These are phyloP conservation scores for Leptinotarsa haldemani DNA, from an alignment of 2,888 invertebrate genomes.

Conservation along the genomic window DNA sequence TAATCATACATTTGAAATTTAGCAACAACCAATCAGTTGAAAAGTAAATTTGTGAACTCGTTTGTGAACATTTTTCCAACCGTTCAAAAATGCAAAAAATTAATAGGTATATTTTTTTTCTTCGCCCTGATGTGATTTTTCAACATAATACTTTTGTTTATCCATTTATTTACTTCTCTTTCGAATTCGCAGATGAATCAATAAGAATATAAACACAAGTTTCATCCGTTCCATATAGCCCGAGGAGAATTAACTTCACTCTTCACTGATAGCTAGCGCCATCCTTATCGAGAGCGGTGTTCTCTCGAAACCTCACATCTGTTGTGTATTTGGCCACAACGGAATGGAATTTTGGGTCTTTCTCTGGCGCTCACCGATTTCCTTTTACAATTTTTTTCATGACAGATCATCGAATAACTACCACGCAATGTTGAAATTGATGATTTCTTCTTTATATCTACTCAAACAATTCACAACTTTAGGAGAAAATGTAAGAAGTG, in stretches of 20 bases:
- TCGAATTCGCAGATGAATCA: conserved; percentile 7
- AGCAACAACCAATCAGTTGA: too few species aligned
- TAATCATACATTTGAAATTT: too few species aligned
- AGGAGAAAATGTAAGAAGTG: too few species aligned
- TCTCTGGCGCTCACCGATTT: conserved; percentile 10
- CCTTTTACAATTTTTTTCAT: too few species aligned
- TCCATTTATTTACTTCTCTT: neutral
- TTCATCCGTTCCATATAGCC: neutral
- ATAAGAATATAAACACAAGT: conserved; percentile 8
- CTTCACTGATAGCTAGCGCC: conserved; percentile 40
- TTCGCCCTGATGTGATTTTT: neutral
- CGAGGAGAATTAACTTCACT: conserved; percentile 6
- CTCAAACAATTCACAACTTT: too few species aligned
- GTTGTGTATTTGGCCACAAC: conserved; percentile 11
- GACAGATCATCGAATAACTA: too few species aligned
- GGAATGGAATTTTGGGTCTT: conserved; percentile 4
- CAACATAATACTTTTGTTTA: neutral
- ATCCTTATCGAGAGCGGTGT: conserved; percentile 33
- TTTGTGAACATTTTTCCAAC: too few species aligned
- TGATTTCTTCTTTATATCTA: too few species aligned
- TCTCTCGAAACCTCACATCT: conserved; percentile 38
- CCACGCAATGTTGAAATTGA: too few species aligned
- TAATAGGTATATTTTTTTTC: too few species aligned
- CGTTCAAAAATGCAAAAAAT: too few species aligned
- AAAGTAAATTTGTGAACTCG: too few species aligned